A percentile compares a stretch with the other conserved stretches of the same genome.
Evolutionary conservation across 2,888 invertebrate species (phyloP).

Genomic region (Drosophila parthenogenetica): DNA sequence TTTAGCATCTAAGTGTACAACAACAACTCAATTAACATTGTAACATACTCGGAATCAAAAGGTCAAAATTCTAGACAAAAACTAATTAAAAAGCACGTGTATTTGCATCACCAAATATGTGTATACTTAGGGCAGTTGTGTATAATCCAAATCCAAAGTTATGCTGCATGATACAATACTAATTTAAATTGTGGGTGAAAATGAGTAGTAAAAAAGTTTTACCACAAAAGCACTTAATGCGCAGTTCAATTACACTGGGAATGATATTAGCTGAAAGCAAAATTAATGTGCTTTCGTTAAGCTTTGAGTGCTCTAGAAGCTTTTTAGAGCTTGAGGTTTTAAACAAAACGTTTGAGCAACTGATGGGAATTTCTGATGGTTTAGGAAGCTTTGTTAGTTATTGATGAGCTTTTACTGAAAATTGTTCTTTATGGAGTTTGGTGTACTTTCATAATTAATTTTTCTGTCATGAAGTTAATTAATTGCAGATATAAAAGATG

Average conservation of each 20-base stretch:
- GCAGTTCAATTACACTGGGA: constrained; percentile 23
- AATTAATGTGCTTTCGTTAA: neutral
- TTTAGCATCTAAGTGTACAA: constrained; percentile 39
- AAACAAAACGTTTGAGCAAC: too few species aligned
- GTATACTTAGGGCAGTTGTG: constrained; percentile 45
- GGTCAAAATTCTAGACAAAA: constrained; percentile 41
- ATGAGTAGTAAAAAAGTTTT: constrained; percentile 16
- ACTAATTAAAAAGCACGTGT: constrained; percentile 18
- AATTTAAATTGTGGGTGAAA: constrained; percentile 27
- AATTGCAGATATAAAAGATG: too few species aligned
- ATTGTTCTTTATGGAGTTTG: too few species aligned
- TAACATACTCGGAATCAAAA: constrained; percentile 59
- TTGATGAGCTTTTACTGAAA: too few species aligned
- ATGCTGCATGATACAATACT: constrained; percentile 75
- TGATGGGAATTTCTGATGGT: too few species aligned
- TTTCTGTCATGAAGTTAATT: too few species aligned
- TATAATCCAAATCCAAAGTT: constrained; percentile 68
- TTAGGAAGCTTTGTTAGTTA: too few species aligned
- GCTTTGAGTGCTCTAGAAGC: neutral
- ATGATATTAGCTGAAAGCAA: constrained; percentile 23
- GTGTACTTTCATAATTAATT: too few species aligned
- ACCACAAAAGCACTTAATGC: constrained; percentile 5
- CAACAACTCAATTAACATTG: constrained; percentile 70
- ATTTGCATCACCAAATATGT: constrained; percentile 2
- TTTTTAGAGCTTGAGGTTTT: neutral